Conservation (phyloP, 2,888 invertebrate genomes). For the Conchocele bisecta region DNA sequence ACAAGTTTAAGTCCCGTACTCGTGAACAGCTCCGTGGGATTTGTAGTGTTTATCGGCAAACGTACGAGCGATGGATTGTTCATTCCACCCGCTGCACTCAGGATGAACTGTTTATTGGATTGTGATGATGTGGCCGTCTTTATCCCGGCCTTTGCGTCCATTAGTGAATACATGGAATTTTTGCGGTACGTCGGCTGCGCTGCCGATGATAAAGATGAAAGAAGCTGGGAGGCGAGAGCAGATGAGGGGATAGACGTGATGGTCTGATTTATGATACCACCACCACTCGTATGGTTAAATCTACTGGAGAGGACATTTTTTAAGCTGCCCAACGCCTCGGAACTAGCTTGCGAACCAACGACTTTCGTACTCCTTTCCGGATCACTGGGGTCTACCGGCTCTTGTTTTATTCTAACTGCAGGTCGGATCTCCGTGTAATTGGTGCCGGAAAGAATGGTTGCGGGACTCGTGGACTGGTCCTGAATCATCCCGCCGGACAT, state of each 20-base stretch:
- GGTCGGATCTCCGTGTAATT: slow-evolving; percentile 5
- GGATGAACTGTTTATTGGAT: background rate
- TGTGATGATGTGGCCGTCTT: background rate
- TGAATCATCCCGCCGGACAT: no score
- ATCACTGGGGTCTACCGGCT: slow-evolving; percentile 48
- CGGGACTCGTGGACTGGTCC: no score
- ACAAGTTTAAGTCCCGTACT: slow-evolving; percentile 19
- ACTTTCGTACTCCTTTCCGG: background rate
- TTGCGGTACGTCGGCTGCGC: background rate
- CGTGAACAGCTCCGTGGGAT: background rate
- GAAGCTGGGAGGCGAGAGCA: background rate
- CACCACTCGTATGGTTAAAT: background rate
- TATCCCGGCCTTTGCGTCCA: background rate
- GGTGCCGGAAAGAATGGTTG: no score
- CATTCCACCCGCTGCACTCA: background rate
- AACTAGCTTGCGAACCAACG: slow-evolving; percentile 14
- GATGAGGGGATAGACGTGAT: no score
- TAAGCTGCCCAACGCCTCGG: slow-evolving; percentile 30
- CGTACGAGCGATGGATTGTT: background rate
- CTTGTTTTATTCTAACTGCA: slow-evolving; percentile 47
- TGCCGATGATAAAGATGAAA: background rate
- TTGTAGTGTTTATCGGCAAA: slow-evolving; percentile 1
- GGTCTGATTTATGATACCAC: no score
- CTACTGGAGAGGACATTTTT: slow-evolving; percentile 39
- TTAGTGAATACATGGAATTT: background rate